phyloP scores from a whole-genome alignment of 2,888 invertebrate species.

The Chouioia cunea region DNA sequence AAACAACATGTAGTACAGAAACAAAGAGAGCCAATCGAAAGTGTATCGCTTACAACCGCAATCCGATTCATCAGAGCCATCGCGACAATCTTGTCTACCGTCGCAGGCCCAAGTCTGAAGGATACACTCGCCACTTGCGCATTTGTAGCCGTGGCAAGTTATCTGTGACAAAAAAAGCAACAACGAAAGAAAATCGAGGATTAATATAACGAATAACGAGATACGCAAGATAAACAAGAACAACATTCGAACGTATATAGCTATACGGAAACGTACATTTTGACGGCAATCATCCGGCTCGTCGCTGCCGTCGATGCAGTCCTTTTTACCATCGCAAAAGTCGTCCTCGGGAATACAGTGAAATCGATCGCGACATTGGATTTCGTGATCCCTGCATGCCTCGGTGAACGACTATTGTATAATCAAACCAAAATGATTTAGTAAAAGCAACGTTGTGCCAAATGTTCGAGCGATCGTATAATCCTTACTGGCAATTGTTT shows the following conservation, averaged over 20 bases:
- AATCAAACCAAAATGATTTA: conserved; percentile 7
- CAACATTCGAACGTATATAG: neutral
- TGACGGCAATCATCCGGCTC: conserved; percentile 62
- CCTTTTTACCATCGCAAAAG: conserved; percentile 65
- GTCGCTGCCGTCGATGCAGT: conserved; percentile 68
- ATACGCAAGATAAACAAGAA: too few relatives aligned
- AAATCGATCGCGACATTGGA: conserved; percentile 54
- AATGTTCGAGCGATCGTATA: neutral
- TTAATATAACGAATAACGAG: too few relatives aligned
- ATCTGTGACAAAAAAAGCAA: conserved; percentile 48
- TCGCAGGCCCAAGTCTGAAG: conserved; percentile 72
- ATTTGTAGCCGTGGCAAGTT: conserved; percentile 75
- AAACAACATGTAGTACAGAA: neutral
- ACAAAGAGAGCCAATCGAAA: conserved; percentile 57
- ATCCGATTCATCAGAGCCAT: conserved; percentile 77
- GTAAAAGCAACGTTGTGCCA: conserved; percentile 1
- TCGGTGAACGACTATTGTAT: neutral
- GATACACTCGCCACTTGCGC: conserved; percentile 73
- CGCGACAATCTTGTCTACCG: conserved; percentile 72
- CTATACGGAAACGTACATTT: conserved; percentile 50
- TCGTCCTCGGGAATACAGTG: conserved; percentile 64
- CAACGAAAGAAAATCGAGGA: too few relatives aligned
- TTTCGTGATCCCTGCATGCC: conserved; percentile 55
- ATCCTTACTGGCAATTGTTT: conserved; percentile 11
- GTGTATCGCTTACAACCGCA: conserved; percentile 59